Evolutionary conservation across 2,113 vertebrate genomes (phyloP).

Genomic region (Taxidea taxus): DNA sequence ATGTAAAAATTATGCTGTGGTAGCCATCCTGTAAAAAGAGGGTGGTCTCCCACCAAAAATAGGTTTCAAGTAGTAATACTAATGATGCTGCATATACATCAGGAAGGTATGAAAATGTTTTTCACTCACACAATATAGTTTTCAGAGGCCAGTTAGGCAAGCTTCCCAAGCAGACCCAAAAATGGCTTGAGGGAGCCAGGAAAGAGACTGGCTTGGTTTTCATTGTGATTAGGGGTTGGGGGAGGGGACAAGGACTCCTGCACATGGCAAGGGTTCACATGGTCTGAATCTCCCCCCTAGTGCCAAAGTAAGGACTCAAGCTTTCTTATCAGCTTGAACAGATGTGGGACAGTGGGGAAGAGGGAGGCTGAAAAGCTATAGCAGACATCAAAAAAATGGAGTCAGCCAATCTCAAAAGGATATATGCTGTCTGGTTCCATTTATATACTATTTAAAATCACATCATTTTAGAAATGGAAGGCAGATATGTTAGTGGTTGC

Average conservation of each 20-base stretch:
- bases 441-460: not conserved
- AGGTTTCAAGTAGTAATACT: not conserved
- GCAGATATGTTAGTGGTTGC: not conserved
- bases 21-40: not conserved
- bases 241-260: not conserved
- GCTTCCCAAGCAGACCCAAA: not conserved
- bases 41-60: not conserved
- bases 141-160: not conserved
- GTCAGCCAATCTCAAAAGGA: not conserved
- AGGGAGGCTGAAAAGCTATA: not conserved
- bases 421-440: not conserved
- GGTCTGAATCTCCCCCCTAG: not conserved
- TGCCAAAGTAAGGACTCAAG: not conserved
- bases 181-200: not conserved
- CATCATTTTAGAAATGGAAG: not conserved
- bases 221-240: not conserved
- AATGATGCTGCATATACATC: not conserved
- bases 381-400: not conserved
- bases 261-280: not conserved
- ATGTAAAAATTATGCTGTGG: not conserved
- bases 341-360: not conserved
- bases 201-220: not conserved
- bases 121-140: not conserved
- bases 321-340: not conserved
- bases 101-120: not conserved